These are phyloP conservation scores for Ia io DNA, from an alignment of 2,113 vertebrate genomes.

Conservation along the genomic window DNA sequence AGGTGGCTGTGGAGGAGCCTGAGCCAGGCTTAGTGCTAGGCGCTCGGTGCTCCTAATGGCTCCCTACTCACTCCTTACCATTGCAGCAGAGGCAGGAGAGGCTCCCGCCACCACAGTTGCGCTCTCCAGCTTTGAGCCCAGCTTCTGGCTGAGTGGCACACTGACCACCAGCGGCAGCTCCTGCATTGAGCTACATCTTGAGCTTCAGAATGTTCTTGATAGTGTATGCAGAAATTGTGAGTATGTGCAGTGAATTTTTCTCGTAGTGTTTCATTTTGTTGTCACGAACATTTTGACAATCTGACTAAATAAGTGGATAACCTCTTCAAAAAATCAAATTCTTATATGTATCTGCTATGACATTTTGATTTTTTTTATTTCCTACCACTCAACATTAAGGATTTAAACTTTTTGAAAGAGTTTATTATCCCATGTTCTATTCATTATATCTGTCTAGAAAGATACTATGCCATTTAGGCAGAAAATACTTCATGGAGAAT, in stretches of 20 bases:
- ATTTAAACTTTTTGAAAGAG: not conserved
- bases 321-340: not conserved
- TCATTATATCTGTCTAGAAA: not conserved
- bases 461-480: not conserved
- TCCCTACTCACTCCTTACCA: too few species aligned
- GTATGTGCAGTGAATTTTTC: not conserved
- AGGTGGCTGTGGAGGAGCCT: too few species aligned
- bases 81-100: too few species aligned
- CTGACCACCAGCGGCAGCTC: too few species aligned
- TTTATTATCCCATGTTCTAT: not conserved
- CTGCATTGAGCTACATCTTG: not conserved
- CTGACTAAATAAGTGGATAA: not conserved
- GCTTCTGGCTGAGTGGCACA: too few species aligned
- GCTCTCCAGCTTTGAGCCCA: too few species aligned
- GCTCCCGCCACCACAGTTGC: too few species aligned
- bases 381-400: not conserved
- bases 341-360: not conserved
- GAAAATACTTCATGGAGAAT: not conserved
- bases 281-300: not conserved
- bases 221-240: not conserved
- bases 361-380: not conserved
- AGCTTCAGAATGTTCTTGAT: not conserved
- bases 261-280: not conserved
- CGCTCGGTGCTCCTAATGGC: too few species aligned
- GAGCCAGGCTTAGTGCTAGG: too few species aligned